A percentile compares a stretch with the other conserved stretches of the same genome.
phyloP scores from a whole-genome alignment of 1,140 invertebrate species.

The Ectropis grisescens region DNA sequence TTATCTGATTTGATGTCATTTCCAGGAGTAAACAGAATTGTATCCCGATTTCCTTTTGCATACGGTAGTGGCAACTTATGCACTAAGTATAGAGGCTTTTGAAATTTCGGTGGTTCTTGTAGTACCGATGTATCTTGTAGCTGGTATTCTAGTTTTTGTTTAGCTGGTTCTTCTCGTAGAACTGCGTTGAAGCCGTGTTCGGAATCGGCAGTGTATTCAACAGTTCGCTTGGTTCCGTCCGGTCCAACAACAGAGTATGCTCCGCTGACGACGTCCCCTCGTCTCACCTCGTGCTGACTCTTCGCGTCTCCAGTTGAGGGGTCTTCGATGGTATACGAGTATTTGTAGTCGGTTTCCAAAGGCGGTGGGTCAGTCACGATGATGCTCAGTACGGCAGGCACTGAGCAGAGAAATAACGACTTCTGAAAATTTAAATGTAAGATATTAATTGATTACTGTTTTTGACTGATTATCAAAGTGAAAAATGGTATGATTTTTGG shows the following conservation, averaged over 20 bases:
- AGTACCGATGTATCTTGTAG: too few species aligned
- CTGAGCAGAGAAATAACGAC: conserved; percentile 15
- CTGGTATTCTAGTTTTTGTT: too few species aligned
- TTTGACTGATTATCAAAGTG: too few species aligned
- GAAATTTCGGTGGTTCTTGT: too few species aligned
- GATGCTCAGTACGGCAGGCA: conserved; percentile 26
- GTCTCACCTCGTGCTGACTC: conserved; percentile 70
- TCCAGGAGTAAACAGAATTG: conserved; percentile 7
- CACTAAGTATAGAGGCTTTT: too few species aligned
- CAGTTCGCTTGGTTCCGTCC: conserved; percentile 77
- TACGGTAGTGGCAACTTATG: too few species aligned
- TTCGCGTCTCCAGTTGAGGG: conserved; percentile 73
- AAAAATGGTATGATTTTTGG: too few species aligned
- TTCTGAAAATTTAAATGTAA: too few species aligned
- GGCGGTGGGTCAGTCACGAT: conserved; percentile 49
- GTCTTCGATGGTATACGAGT: conserved; percentile 70
- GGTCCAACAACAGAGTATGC: conserved; percentile 73
- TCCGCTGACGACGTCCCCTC: conserved; percentile 72
- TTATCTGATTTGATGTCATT: conserved; percentile 9
- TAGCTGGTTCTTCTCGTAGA: conserved; percentile 61
- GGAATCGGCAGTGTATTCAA: conserved; percentile 79
- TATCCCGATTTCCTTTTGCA: too few species aligned
- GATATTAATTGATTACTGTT: too few species aligned
- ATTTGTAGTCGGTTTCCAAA: conserved; percentile 56
- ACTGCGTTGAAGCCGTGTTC: conserved; percentile 79